Evolutionary conservation across 2,888 invertebrate species (phyloP).

Genomic region (Trissoscelio sp.): DNA sequence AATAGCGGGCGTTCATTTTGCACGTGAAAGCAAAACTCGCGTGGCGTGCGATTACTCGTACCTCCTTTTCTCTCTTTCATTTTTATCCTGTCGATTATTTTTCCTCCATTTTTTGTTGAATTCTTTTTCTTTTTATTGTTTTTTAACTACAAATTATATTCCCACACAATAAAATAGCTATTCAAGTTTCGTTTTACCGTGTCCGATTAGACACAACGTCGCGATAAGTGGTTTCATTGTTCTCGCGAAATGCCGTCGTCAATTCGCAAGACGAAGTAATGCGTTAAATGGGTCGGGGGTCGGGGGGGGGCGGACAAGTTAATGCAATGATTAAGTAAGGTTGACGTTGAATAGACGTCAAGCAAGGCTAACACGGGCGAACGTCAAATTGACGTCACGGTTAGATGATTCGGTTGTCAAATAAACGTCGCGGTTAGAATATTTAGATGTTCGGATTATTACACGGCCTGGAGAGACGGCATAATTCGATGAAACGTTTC

Average conservation of each 20-base stretch:
- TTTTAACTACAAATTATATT: slow-evolving; percentile 37
- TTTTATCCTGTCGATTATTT: not conserved
- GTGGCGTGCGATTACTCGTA: slow-evolving; percentile 44
- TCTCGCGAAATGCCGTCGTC: slow-evolving; percentile 41
- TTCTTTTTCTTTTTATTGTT: not conserved
- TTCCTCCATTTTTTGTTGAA: not conserved
- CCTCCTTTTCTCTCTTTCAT: too few species aligned
- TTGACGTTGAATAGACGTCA: slow-evolving; percentile 57
- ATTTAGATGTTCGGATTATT: slow-evolving; percentile 52
- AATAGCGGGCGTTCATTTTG: slow-evolving; percentile 62
- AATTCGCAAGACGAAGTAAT: slow-evolving; percentile 41
- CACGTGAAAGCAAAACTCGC: slow-evolving; percentile 60
- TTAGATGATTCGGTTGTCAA: slow-evolving; percentile 56
- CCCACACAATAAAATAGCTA: slow-evolving; percentile 53
- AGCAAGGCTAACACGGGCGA: slow-evolving; percentile 28
- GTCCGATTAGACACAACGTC: slow-evolving; percentile 34
- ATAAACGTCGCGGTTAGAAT: slow-evolving; percentile 55
- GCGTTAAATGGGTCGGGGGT: slow-evolving; percentile 39
- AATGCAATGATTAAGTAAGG: slow-evolving; percentile 49
- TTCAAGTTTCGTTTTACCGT: too few species aligned
- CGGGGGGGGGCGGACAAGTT: slow-evolving; percentile 17
- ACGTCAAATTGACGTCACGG: slow-evolving; percentile 54
- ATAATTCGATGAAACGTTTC: slow-evolving; percentile 38
- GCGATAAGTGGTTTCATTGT: slow-evolving; percentile 49
- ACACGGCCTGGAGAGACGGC: slow-evolving; percentile 12